Base-by-base conservation (phyloP, 2,113 vertebrate species). In the Lamprotornis superbus region DNA sequence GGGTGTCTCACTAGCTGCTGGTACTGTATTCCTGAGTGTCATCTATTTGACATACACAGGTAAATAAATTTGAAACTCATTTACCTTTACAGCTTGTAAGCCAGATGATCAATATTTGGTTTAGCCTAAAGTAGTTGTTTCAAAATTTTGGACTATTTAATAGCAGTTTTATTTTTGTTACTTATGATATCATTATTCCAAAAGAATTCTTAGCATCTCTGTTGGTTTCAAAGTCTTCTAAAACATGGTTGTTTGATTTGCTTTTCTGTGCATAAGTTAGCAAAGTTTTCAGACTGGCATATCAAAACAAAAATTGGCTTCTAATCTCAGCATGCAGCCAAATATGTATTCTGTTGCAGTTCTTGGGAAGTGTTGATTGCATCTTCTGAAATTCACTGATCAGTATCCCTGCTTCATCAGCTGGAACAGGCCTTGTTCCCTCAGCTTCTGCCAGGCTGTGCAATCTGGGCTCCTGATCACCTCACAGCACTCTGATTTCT, bases 41-140 rank as follows among this genome's bases (percentile, higher is more conserved):
- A 99, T 99, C 97, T 99, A 99, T 97, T 98, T 99, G 97, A 99
- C 99, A 15, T 99, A 99, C 55, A 99, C 99, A 98, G 99, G 99
- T 99, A 93, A 95, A 97, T 96, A 64, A 77, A 37, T 44, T 20
- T 87, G 40, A 65, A 76, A 76, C 37, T 47, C 24, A 11, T 74
- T 69, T 95, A 56, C 74, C 82, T 60, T 92, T 64, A 27, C 12
- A 83, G 39, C n/a, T 47, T 65, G 30, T 78, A 44, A 94, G 47
- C 15, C 12, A 65, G 37, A 30, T 83, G 23, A 46, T 74, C 9
- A 13, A 3, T 7, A 21, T 35, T 40, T 87, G n/a, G 8, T 52
- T 90, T 90, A 39, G 10, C 28, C n/a, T 91, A 8, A 81, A 81
- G 40, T 23, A 90, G 61, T 13, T 91, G 56, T 44, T 64, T 82